Conservation (phyloP, 1,140 invertebrate genomes). For the Drosophila malerkotliana region DNA sequence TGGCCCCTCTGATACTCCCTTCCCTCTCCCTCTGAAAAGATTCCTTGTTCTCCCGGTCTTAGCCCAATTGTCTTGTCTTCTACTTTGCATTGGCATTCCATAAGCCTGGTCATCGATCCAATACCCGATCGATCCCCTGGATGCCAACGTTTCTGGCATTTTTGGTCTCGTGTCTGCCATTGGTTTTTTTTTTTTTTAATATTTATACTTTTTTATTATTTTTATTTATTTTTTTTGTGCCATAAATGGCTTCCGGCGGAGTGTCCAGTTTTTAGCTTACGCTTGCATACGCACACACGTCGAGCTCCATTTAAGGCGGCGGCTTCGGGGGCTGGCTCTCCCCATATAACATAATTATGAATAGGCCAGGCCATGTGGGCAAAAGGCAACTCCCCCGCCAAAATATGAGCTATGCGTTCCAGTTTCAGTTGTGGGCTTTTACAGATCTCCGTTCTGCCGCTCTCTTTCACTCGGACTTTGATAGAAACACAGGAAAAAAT, state of each 20-base stretch:
- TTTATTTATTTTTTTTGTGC: slow-evolving; percentile 31
- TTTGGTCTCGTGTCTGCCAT: slow-evolving; percentile 58
- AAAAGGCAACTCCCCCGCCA: slow-evolving; percentile 15
- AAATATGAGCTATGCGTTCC: slow-evolving; percentile 53
- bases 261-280: slow-evolving; percentile 55
- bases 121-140: slow-evolving; percentile 15
- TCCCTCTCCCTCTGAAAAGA: slow-evolving; percentile 19
- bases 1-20: background rate
- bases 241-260: slow-evolving; percentile 45
- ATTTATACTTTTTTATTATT: background rate
- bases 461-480: slow-evolving; percentile 11
- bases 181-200: slow-evolving; percentile 13
- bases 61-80: slow-evolving; percentile 3
- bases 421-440: slow-evolving; percentile 51
- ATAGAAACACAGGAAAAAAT: slow-evolving; percentile 7
- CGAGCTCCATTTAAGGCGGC: slow-evolving; percentile 63
- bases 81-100: slow-evolving; percentile 48
- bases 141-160: slow-evolving; percentile 35
- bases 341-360: slow-evolving; percentile 39
- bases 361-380: slow-evolving; percentile 54
- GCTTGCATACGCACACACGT: slow-evolving; percentile 27
- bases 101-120: slow-evolving; percentile 10
- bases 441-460: slow-evolving; percentile 19
- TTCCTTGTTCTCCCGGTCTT: background rate
- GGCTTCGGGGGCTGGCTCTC: slow-evolving; percentile 25